These are phyloP conservation scores for Dryadula phaetusa DNA, from an alignment of 2,888 invertebrate genomes.

Conservation along the genomic window DNA sequence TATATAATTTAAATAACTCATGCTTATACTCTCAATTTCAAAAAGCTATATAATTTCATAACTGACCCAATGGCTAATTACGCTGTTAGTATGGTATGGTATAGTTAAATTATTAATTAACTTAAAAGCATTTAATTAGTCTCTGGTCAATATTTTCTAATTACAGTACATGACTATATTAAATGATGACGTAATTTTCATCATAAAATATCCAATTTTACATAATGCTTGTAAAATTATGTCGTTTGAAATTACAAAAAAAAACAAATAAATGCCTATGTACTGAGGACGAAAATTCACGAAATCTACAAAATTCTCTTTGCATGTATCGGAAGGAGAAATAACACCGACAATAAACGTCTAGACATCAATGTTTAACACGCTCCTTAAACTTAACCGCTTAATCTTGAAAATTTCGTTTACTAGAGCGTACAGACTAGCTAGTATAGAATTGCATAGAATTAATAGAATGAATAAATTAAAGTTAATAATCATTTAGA, in stretches of 20 bases:
- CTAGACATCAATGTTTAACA: neutral
- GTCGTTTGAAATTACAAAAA: neutral
- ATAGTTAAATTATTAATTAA: neutral
- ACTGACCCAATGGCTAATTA: neutral
- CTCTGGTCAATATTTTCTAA: neutral
- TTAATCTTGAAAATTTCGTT: neutral
- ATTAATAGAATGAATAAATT: neutral
- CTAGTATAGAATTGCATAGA: too few relatives aligned
- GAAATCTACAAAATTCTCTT: too few relatives aligned
- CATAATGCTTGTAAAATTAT: neutral
- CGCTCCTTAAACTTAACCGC: neutral
- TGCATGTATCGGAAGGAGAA: neutral
- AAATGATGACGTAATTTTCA: neutral
- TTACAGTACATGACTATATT: neutral
- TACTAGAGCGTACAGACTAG: neutral
- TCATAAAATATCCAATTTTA: neutral
- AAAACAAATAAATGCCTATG: neutral
- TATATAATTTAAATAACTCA: neutral
- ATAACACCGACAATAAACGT: neutral
- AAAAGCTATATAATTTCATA: neutral
- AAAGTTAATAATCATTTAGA: neutral
- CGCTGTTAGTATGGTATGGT: neutral
- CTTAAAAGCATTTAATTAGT: slow-evolving; percentile 4
- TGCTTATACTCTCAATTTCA: neutral
- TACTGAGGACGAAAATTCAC: too few relatives aligned